These are phyloP conservation scores for Carettochelys insculpta DNA, from an alignment of 2,113 vertebrate genomes.

Conservation along the genomic window DNA sequence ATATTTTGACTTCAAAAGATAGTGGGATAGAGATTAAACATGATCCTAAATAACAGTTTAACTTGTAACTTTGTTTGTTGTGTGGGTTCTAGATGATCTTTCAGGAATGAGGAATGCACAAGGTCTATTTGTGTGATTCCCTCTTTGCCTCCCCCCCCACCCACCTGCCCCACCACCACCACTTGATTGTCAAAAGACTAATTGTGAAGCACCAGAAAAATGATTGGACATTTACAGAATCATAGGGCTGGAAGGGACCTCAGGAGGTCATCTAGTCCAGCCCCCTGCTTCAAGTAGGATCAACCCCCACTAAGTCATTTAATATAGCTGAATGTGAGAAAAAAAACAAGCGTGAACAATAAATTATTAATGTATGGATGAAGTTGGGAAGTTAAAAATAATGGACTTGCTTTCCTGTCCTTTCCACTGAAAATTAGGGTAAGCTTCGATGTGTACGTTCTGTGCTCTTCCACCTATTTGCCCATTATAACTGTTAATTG, in stretches of 20 bases:
- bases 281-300: too few species aligned
- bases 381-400: neutral
- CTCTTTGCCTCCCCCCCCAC: too few species aligned
- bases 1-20: neutral
- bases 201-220: neutral
- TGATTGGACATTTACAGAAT: too few species aligned
- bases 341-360: neutral
- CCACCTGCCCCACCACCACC: too few species aligned
- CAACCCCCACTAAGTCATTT: too few species aligned
- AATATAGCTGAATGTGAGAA: neutral
- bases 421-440: neutral
- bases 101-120: neutral
- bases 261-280: too few species aligned
- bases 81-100: neutral
- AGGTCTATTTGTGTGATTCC: neutral
- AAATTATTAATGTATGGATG: neutral
- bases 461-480: neutral
- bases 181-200: neutral
- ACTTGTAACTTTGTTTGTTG: neutral
- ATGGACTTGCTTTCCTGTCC: neutral
- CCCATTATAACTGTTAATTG: neutral
- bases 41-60: neutral
- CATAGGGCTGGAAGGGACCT: too few species aligned
- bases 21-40: neutral
- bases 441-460: neutral